Base-by-base conservation (phyloP, 2,113 vertebrate genomes). In the Lynx canadensis region DNA sequence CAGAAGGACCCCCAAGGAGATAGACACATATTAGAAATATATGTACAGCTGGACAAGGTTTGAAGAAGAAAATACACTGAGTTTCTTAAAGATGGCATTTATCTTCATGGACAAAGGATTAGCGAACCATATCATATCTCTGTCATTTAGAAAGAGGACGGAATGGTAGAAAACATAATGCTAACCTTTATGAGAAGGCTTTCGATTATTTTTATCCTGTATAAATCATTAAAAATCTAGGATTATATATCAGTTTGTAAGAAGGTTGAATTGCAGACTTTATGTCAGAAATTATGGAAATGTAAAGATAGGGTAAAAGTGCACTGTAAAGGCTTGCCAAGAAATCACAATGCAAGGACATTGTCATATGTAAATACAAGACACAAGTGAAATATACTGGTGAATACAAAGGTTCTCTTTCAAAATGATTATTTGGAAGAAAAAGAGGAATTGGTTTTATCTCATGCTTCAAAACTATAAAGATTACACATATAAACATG, bases 1-100 rank as follows among this genome's bases (percentile, higher is more conserved):
- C 4, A 68, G 71, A 97, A 82, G 10, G 25, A 50, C 33, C 68
- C 21, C 41, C 73, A 91, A 91, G 55, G 73, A 97, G 63, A 89
- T 23, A 91, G 63, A 90, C 41, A 63, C 55, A 38, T 79, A 60
- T 68, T 91, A 89, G 50, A 94, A 91, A 83, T 65, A 91, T 5
- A 89, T 79, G 85, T 83, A 48, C 12, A 95, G 38, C 48, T 79
- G 66, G 8, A 29, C 4, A 83, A 33, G 29, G 19, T 18, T 25
- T 92, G 4, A 66, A 85, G 68, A 89, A 92, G 57, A 57, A 89
- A 97, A 41, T 80, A 13, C 68, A 92, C 14, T 76, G 27, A 66
- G 83, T 96, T 93, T 21, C 82, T 95, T 86, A 93, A 96, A 73
- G 15, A 33, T 89, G 4, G 14, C 14, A 69, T 93, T 97, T 52